Evolutionary conservation across 2,113 vertebrate genomes (phyloP), one percentile per base, ranked within the genome.

Genomic region (Melanotaenia duboulayi): DNA sequence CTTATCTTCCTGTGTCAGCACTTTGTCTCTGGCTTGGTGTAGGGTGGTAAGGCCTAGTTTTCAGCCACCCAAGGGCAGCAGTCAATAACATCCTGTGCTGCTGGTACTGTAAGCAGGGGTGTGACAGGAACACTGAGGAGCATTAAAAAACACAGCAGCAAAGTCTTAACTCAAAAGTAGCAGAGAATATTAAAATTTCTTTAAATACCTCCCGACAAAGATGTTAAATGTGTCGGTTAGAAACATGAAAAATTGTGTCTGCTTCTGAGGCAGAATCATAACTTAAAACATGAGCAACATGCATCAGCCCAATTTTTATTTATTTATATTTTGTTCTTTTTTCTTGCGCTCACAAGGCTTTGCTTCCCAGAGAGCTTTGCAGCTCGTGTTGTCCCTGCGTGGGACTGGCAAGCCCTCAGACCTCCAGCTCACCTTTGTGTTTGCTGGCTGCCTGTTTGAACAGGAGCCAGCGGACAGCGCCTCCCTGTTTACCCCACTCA

Each of bases 401-500:
- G 67, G 74, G 65, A 56, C 81, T 76, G 74, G 69, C 76, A 51
- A 68, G 75, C 75, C 83, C 85, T 81, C 76, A 69, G 78, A 92
- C 89, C 88, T 89, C 82, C 28, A 72, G 68, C 80, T 88, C 83
- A 89, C 89, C 89, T 90, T 84, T 76, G 84, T 87, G 82, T 89
- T 87, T 75, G 69, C 79, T 73, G 86, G 78, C 79, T 90, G 76
- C 80, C 65, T 84, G 73, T 91, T 84, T 87, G 83, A 91, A 77
- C 68, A 54, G 72, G 71, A 84, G 89, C 87, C 89, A 85, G 78
- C n/a, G 80, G 70, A 87, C 72, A 73, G 83, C 74, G 74, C 83
- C 87, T 77, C 70, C 57, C 79, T 93, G 89, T 93, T 92, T 91
- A 90, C 87, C 91, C 90, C 87, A 69, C 85, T 91, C 90, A 89